These are phyloP conservation scores for Eonycteris spelaea DNA, from an alignment of 2,113 vertebrate species.

Conservation along the genomic window DNA sequence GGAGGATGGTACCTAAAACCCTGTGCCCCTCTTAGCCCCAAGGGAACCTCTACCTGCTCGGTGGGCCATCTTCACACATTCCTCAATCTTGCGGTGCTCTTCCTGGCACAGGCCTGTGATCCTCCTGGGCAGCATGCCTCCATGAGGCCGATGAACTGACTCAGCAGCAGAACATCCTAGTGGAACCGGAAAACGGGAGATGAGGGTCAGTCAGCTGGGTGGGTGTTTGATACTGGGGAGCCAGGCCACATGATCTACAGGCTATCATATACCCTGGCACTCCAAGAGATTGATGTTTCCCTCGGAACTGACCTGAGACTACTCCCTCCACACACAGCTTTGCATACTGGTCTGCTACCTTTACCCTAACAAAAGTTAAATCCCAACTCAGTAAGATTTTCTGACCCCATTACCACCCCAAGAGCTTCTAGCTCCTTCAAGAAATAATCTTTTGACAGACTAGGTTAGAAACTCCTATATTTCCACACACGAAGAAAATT, in stretches of 20 bases:
- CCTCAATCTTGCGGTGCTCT: slow-evolving; percentile 93
- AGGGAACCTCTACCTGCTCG: slow-evolving; percentile 88
- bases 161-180: slow-evolving; percentile 95
- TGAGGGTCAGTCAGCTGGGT: not conserved
- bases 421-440: not conserved
- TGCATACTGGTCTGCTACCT: not conserved
- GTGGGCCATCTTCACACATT: slow-evolving; percentile 97
- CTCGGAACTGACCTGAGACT: not conserved
- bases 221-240: not conserved
- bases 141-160: slow-evolving; percentile 96
- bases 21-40: not conserved
- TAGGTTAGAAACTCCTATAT: not conserved
- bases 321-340: not conserved
- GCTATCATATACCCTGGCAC: not conserved
- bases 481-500: not conserved
- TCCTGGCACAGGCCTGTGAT: slow-evolving; percentile 93
- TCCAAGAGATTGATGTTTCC: not conserved
- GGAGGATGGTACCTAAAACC: not conserved
- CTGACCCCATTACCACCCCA: not conserved
- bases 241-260: not conserved
- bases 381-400: not conserved
- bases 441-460: not conserved
- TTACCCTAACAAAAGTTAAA: not conserved
- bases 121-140: slow-evolving; percentile 91
- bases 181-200: not conserved